A percentile compares a stretch with the other conserved stretches of the same genome.
Evolutionary conservation across 2,113 vertebrate genomes (phyloP).

Genomic region (Lota lota): DNA sequence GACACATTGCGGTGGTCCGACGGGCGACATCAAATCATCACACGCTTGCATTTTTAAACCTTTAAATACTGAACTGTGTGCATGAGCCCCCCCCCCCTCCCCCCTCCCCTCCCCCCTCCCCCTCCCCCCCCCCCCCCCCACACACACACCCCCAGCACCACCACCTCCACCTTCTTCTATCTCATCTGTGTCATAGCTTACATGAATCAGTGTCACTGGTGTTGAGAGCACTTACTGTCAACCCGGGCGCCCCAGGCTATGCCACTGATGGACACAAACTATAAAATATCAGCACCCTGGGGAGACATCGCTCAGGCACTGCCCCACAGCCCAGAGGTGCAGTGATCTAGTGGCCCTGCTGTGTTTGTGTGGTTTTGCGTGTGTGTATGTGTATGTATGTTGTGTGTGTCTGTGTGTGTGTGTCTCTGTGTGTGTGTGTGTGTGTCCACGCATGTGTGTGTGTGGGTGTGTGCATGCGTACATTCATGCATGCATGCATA

Average conservation of each 20-base stretch:
- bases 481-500: conserved; percentile 37
- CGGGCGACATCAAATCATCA: too few species aligned
- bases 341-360: conserved; percentile 54
- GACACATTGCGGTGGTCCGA: too few species aligned
- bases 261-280: conserved; percentile 83
- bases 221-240: conserved; percentile 84
- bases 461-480: conserved; percentile 7
- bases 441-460: background rate
- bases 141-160: conserved; percentile 2
- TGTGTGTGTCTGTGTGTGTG: conserved; percentile 31
- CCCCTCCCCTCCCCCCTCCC: conserved; percentile 4
- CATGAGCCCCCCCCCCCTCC: too few species aligned
- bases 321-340: conserved; percentile 68
- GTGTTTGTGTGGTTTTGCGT: conserved; percentile 41
- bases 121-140: conserved; percentile 1
- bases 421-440: conserved; percentile 36
- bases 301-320: conserved; percentile 77
- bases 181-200: conserved; percentile 75
- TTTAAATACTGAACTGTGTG: background rate
- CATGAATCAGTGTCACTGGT: conserved; percentile 82
- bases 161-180: conserved; percentile 25
- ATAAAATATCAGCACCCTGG: conserved; percentile 82
- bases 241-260: conserved; percentile 74
- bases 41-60: background rate
- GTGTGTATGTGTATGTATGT: conserved; percentile 25